Evolutionary conservation across 2,888 invertebrate genomes (phyloP).

Genomic region (Clitarchus hookeri): DNA sequence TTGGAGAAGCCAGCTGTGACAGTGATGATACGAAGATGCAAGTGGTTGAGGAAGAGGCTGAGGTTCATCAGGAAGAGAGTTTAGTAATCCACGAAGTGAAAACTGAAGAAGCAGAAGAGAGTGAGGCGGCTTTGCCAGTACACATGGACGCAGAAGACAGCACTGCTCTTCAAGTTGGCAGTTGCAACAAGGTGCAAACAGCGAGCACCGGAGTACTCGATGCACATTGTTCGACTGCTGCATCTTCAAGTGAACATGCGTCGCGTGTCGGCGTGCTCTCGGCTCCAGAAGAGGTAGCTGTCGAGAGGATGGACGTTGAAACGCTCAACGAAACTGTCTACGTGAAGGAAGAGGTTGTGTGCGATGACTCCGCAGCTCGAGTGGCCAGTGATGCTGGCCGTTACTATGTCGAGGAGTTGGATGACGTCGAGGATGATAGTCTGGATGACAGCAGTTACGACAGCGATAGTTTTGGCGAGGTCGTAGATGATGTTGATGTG

Average conservation of each 20-base stretch:
- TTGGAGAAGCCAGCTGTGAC: neutral
- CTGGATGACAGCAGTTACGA: neutral
- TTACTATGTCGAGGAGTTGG: neutral
- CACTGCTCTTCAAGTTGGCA: neutral
- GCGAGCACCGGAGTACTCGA: no score
- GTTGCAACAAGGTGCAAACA: no score
- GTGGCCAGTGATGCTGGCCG: neutral
- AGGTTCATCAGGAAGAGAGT: neutral
- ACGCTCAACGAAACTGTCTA: neutral
- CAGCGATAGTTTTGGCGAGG: neutral
- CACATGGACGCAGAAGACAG: neutral
- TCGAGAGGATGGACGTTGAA: neutral
- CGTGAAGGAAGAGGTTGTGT: neutral
- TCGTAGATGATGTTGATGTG: neutral
- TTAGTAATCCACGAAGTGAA: neutral
- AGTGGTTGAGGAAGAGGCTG: neutral
- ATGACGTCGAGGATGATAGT: neutral
- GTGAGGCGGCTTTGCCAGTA: neutral
- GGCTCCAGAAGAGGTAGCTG: neutral
- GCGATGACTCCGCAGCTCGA: neutral
- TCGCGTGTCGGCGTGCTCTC: neutral
- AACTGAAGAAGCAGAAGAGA: neutral
- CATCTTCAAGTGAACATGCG: no score
- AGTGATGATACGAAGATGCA: neutral
- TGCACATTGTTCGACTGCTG: no score